A percentile compares a stretch with the other conserved stretches of the same genome.
phyloP scores from a whole-genome alignment of 1,140 invertebrate genomes.

The Drosophila miranda region DNA sequence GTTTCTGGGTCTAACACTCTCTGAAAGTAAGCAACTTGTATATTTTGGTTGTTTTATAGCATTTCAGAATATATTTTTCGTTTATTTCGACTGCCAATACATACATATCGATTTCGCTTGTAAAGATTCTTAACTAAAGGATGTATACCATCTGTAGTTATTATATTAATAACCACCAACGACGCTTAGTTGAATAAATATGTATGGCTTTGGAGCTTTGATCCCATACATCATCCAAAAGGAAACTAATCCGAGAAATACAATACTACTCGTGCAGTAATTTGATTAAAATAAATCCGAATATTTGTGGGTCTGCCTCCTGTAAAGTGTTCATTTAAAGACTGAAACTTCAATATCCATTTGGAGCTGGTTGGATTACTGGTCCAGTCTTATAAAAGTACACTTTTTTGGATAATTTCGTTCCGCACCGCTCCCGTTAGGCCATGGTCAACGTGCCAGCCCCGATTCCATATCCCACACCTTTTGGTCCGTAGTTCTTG shows the following conservation, averaged over 20 bases:
- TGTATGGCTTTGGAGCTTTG: conserved; percentile 31
- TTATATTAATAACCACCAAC: conserved; percentile 21
- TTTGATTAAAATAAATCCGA: not conserved
- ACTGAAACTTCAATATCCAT: not conserved
- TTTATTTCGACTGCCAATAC: conserved; percentile 15
- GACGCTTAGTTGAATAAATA: conserved; percentile 8
- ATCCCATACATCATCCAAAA: not conserved
- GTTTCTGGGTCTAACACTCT: too few species aligned
- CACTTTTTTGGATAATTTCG: conserved; percentile 28
- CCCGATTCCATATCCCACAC: conserved; percentile 94
- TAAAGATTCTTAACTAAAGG: conserved; percentile 18
- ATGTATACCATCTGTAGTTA: not conserved
- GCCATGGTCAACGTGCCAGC: conserved; percentile 92
- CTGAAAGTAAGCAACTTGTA: too few species aligned
- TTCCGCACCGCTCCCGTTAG: not conserved
- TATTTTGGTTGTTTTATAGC: not conserved
- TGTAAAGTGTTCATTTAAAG: conserved; percentile 24
- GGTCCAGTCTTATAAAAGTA: conserved; percentile 4
- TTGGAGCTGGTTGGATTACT: conserved; percentile 24
- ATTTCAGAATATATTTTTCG: conserved; percentile 5
- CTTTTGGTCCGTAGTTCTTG: conserved; percentile 96
- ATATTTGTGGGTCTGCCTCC: conserved; percentile 10
- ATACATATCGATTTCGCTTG: conserved; percentile 5
- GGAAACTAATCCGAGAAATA: conserved; percentile 7
- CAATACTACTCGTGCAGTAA: conserved; percentile 23